Evolutionary conservation across 2,888 invertebrate species (phyloP).

Genomic region (Himalopsyche kuldschensis): DNA sequence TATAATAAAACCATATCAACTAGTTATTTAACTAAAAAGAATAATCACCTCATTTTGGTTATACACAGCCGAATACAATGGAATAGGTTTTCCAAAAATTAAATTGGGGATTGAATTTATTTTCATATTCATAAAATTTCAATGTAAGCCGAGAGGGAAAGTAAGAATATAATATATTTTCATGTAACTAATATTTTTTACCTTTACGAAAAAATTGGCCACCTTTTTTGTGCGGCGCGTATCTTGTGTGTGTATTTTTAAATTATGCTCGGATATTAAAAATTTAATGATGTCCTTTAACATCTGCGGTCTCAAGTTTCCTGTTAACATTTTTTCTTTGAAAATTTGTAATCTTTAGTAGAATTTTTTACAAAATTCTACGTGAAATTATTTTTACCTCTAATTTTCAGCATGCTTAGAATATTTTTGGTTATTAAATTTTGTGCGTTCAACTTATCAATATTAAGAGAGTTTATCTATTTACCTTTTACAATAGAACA

Average conservation of each 20-base stretch:
- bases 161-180: background rate
- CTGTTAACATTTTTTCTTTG: background rate
- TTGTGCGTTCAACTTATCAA: background rate
- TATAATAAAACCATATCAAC: too few relatives aligned
- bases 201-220: background rate
- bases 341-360: background rate
- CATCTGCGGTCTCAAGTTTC: background rate
- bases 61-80: too few relatives aligned
- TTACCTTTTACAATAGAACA: too few relatives aligned
- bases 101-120: background rate
- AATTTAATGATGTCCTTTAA: background rate
- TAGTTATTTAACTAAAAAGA: too few relatives aligned
- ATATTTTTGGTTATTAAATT: background rate
- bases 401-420: background rate
- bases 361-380: background rate
- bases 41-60: too few relatives aligned
- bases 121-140: background rate
- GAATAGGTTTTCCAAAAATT: background rate
- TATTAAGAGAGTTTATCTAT: too few relatives aligned
- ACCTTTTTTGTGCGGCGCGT: background rate
- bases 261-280: background rate
- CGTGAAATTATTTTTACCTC: background rate
- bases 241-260: background rate
- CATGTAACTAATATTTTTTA: background rate
- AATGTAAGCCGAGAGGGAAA: background rate